These are phyloP conservation scores for Montipora capitata DNA, from an alignment of 92 coral and sea anemone species.

Conservation along the genomic window DNA sequence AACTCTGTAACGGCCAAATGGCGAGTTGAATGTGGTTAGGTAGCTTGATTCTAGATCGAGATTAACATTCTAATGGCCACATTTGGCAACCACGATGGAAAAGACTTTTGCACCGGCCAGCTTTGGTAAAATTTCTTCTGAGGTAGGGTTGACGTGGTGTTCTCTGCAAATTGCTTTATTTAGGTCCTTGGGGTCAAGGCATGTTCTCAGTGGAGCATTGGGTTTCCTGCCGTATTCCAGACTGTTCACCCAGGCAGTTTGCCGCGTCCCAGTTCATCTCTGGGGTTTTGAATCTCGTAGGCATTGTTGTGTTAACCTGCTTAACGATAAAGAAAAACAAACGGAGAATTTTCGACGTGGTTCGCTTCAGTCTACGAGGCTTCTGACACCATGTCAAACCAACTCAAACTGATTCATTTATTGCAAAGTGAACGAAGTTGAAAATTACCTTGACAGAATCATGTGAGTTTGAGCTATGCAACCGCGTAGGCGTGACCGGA, in stretches of 20 bases:
- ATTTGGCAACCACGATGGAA: conserved; percentile 17
- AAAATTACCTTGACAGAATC: too few relatives aligned
- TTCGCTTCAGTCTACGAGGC: not conserved
- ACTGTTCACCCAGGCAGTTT: conserved; percentile 26
- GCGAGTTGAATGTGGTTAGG: conserved; percentile 63
- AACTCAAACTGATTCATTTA: too few relatives aligned
- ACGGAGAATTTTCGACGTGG: conserved; percentile 12
- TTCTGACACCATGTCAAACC: conserved; percentile 13
- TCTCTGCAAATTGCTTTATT: too few relatives aligned
- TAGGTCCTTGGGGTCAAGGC: too few relatives aligned
- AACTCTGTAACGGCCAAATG: conserved; percentile 52
- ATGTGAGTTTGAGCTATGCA: too few relatives aligned
- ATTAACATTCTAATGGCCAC: conserved; percentile 30
- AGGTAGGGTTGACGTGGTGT: too few relatives aligned
- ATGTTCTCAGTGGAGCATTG: too few relatives aligned
- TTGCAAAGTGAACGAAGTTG: too few relatives aligned
- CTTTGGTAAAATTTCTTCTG: too few relatives aligned
- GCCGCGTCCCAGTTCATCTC: conserved; percentile 51
- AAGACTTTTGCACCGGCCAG: conserved; percentile 28
- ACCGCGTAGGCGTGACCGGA: too few relatives aligned
- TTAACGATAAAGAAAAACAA: conserved; percentile 36
- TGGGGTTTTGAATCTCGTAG: conserved; percentile 50
- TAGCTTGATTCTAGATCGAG: conserved; percentile 23
- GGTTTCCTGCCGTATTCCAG: too few relatives aligned
- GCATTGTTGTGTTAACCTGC: conserved; percentile 21